phyloP scores from a whole-genome alignment of 2,113 vertebrate genomes.

The Saccopteryx leptura region DNA sequence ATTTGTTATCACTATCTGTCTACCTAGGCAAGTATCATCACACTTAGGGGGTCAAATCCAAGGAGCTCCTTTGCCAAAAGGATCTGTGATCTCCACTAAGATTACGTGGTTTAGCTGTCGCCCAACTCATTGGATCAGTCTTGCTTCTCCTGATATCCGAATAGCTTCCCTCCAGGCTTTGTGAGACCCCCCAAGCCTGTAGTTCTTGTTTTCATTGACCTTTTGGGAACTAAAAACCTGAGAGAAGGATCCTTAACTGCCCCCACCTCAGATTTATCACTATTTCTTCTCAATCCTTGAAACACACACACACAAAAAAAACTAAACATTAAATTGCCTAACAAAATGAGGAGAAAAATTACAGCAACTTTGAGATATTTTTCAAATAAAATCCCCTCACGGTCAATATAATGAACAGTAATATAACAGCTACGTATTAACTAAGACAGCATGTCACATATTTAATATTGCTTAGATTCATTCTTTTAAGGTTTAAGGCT shows the following conservation, averaged over 20 bases:
- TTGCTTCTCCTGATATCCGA: background rate
- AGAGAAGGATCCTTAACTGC: background rate
- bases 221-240: background rate
- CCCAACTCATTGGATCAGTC: background rate
- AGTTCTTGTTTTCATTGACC: background rate
- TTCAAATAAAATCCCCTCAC: constrained; percentile 49
- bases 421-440: constrained; percentile 50
- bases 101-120: background rate
- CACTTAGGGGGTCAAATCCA: background rate
- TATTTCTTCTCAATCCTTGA: background rate
- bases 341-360: background rate
- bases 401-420: constrained; percentile 28
- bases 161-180: background rate
- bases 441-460: background rate
- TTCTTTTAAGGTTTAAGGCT: constrained; percentile 64
- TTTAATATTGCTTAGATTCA: constrained; percentile 69
- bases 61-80: background rate
- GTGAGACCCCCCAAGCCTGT: rapidly evolving
- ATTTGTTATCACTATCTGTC: background rate
- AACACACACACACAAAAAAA: background rate
- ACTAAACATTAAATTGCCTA: background rate
- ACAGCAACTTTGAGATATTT: background rate
- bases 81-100: background rate
- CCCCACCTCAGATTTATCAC: background rate
- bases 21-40: background rate